phyloP scores from a whole-genome alignment of 2,797 vertebrate genomes.

The Gallinago solitaria region DNA sequence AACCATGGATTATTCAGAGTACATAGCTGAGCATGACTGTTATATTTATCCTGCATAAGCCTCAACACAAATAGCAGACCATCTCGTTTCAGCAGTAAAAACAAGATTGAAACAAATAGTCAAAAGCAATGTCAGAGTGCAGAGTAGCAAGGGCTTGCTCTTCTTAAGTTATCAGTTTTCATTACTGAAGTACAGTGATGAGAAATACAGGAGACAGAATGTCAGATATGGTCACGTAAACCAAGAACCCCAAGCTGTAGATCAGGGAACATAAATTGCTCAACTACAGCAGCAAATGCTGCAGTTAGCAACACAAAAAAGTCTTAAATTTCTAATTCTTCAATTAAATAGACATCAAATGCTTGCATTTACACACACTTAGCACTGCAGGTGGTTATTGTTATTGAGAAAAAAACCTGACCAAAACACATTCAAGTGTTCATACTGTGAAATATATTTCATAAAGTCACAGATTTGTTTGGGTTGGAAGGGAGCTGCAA shows the following conservation, averaged over 20 bases:
- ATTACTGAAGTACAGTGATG: background rate
- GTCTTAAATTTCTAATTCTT: background rate
- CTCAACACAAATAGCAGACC: background rate
- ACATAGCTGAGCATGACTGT: background rate
- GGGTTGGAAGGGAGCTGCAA: background rate
- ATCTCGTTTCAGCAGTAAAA: background rate
- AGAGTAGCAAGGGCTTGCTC: background rate
- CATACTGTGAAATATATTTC: background rate
- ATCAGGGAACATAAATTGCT: background rate
- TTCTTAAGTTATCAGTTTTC: background rate
- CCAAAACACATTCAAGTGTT: fast-evolving
- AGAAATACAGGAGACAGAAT: background rate
- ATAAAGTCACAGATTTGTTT: background rate
- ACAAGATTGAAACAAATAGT: background rate
- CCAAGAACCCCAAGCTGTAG: background rate
- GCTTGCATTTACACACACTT: background rate
- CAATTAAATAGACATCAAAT: background rate
- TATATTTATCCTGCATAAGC: background rate
- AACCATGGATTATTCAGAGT: background rate
- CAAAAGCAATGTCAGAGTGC: background rate
- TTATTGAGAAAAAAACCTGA: background rate
- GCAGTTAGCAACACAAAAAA: background rate
- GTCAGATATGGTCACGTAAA: background rate
- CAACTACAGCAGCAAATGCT: background rate
- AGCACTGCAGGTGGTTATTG: background rate